Conservation (phyloP, 2,797 vertebrate genomes). For the Poecile montanus region DNA sequence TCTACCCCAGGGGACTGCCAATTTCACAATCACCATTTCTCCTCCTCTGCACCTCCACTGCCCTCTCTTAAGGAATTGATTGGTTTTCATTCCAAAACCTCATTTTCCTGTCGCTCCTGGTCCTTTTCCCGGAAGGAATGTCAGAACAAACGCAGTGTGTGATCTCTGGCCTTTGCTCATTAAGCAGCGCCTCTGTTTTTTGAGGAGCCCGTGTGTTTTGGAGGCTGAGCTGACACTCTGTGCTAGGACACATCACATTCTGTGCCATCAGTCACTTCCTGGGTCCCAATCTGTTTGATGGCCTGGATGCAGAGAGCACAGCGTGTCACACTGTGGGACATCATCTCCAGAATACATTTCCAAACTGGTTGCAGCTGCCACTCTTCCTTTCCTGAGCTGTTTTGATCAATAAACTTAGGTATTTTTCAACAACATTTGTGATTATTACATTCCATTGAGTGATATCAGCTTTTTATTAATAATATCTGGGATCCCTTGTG, state of each 20-base stretch:
- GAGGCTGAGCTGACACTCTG: neutral
- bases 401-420: neutral
- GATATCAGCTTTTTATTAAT: neutral
- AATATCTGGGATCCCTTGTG: neutral
- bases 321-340: neutral
- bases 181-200: neutral
- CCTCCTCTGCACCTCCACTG: neutral
- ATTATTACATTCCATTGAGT: neutral
- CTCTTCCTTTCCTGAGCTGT: neutral
- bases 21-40: neutral
- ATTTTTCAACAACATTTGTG: neutral
- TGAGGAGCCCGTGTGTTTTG: neutral
- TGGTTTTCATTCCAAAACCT: neutral
- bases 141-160: neutral
- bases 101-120: neutral
- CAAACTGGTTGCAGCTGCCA: neutral
- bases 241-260: slow-evolving; percentile 26
- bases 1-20: neutral
- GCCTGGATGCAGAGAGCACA: slow-evolving; percentile 21
- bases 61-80: neutral
- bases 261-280: slow-evolving; percentile 16
- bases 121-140: neutral
- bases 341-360: slow-evolving; percentile 21
- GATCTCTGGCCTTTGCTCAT: neutral
- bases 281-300: slow-evolving; percentile 24